Base-by-base conservation (phyloP, 1,140 invertebrate species). In the Cephus cinctus region DNA sequence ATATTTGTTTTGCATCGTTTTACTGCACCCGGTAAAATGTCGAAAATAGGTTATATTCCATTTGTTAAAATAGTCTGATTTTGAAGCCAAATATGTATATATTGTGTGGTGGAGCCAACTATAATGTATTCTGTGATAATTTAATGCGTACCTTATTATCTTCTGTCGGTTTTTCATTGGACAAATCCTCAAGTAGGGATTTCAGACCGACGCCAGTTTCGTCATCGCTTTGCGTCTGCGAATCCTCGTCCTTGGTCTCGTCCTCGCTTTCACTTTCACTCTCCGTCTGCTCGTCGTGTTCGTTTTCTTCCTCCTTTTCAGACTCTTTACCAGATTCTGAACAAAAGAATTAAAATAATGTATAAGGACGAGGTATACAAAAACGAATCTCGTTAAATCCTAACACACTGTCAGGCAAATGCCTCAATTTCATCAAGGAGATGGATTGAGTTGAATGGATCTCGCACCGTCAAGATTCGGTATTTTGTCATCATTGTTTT, bases 181-280 rank as follows among this genome's bases (percentile, higher is more conserved):
- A 64, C 36, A 68, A 63, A 62, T 86, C 83, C 54, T 85, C 80
- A 2, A 89, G 59, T 18, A 88, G 71, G 51, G 83, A 82, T 60
- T 85, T 83, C 2, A 89, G 70, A 14, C 78, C 81, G 40, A 80
- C 52, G 27, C 80, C 80, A 20, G 80, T 67, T 43, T 79, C 78
- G 27, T 77, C 78, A 46, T 80, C 75, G 32, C 70, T 76, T 39
- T 71, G 70, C 49, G 72, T 69, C 62, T 79, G 75, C 62, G 78
- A 69, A 44, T 77, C 73, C 43, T 78, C 72, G n/a, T 78, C 75
- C 20, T 81, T 73, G 5, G 71, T 66, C 25, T 74, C 66, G 21
- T 75, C 71, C 42, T 75, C 73, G 22, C 59, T 65, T 45, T 68
- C 66, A 39, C 48, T 71, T 52, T 69, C 61, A 22, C 52, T 56